Evolutionary conservation across 2,113 vertebrate genomes (phyloP).

Genomic region (Oxyruncus cristatus): DNA sequence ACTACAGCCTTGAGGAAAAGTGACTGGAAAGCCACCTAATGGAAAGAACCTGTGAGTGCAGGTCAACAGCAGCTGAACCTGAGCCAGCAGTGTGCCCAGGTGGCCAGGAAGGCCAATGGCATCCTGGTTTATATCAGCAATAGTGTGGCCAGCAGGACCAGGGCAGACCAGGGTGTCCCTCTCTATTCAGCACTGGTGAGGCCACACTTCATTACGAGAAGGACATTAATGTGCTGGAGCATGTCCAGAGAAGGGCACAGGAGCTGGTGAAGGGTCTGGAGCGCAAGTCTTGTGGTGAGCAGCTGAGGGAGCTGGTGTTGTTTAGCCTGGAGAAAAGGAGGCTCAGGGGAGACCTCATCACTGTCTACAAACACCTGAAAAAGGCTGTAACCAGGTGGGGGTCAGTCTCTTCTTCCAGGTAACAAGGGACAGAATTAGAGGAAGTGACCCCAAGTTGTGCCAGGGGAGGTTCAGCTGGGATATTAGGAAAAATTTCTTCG

Average conservation of each 20-base stretch:
- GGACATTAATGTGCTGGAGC: accelerated
- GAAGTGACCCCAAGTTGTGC: neutral
- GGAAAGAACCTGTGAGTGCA: neutral
- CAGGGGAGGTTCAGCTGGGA: neutral
- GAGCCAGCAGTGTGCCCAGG: neutral
- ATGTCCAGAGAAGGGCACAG: accelerated
- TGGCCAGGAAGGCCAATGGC: accelerated
- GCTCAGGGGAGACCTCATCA: neutral
- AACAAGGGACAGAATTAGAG: neutral
- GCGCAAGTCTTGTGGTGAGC: neutral
- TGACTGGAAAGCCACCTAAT: neutral
- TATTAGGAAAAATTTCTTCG: neutral
- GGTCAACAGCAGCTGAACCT: neutral
- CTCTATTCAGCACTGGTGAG: neutral
- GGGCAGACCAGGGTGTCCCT: neutral
- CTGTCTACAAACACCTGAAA: neutral
- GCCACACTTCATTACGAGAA: neutral
- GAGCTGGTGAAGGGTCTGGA: neutral
- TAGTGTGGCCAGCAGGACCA: neutral
- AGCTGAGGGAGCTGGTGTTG: neutral
- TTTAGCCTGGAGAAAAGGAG: neutral
- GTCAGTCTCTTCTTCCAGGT: neutral
- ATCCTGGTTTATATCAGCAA: neutral
- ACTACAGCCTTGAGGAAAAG: neutral
- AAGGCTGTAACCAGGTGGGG: neutral